Conservation (phyloP, 2,113 vertebrate genomes). For the Embiotoca jacksoni region DNA sequence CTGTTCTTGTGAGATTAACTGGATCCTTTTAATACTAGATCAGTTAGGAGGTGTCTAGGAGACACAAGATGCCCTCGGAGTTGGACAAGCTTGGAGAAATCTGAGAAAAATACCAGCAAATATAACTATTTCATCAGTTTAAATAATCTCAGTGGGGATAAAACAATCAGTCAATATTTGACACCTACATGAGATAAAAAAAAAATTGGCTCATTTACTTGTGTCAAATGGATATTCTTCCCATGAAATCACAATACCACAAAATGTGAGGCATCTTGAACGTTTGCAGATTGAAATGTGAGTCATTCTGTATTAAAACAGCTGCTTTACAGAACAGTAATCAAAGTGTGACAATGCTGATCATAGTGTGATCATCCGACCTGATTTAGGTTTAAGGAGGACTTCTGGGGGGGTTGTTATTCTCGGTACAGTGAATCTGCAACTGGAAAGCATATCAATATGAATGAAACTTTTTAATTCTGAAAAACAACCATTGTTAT, state of each 20-base stretch:
- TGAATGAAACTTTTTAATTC: too few relatives aligned
- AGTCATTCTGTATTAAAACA: background rate
- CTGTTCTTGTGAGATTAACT: conserved; percentile 14
- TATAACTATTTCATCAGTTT: background rate
- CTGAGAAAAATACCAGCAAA: background rate
- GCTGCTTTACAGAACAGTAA: conserved; percentile 5
- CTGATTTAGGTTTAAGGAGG: background rate
- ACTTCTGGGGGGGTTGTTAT: too few relatives aligned
- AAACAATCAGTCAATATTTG: background rate
- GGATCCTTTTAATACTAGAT: conserved; percentile 3
- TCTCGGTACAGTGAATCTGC: too few relatives aligned
- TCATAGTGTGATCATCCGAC: background rate
- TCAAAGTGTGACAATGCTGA: background rate
- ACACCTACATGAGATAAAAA: background rate
- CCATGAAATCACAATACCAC: conserved; percentile 1
- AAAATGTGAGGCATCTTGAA: background rate
- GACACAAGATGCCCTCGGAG: background rate
- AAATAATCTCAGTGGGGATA: background rate
- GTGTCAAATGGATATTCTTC: background rate
- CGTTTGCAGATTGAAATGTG: background rate
- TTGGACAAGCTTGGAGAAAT: background rate
- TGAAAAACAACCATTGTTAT: too few relatives aligned
- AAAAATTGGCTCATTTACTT: background rate
- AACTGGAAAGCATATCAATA: too few relatives aligned
- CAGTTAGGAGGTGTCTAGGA: background rate